Evolutionary conservation across 2,113 vertebrate genomes (phyloP), one percentile per base, ranked within the genome.

Genomic region (Sinocyclocheilus grahami): DNA sequence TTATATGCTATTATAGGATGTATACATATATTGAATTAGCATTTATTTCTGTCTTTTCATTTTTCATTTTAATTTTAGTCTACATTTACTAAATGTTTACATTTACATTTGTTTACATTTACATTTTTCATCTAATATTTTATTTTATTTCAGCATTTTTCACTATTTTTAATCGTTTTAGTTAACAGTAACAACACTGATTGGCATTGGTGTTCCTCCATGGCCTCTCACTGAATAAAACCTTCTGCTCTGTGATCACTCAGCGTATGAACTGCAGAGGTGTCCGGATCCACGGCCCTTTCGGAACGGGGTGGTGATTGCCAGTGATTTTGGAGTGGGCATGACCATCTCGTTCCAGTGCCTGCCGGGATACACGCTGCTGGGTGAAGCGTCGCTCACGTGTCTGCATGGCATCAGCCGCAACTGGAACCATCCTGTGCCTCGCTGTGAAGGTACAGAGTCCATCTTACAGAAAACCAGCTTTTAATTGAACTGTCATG

Each of bases 271-370:
- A 80, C 93, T 99, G 3, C 97, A 99, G 93, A 96, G 97, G 85
- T 99, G 98, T 90, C 98, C 98, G 2, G 97, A 99, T 82, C 98
- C 98, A 20, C 95, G 96, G 0, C 98, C 98, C 0, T 99, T 99
- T 91, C 95, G 96, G 42, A 98, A 98, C 67, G 98, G 98, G 46
- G 95, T 97, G 85, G 98, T 99, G 78, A 96, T 99, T 24, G 97
- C 97, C 82, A 96, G 90, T 88, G 98, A 99, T 85, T 98, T 97
- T 88, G 97, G 96, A 2, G 98, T 99, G 86, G 98, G 98, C 30
- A 97, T 97, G 92, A 98, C 97, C 22, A 94, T 99, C 91, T 98
- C 97, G 24, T 99, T 99, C 90, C 97, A 99, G 85, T 99, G 98
- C 90, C 96, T 97, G 83, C 92, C 94, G 69, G 98, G 98, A 71